phyloP scores from a whole-genome alignment of 1,140 invertebrate genomes.

The Campoletis sonorensis region DNA sequence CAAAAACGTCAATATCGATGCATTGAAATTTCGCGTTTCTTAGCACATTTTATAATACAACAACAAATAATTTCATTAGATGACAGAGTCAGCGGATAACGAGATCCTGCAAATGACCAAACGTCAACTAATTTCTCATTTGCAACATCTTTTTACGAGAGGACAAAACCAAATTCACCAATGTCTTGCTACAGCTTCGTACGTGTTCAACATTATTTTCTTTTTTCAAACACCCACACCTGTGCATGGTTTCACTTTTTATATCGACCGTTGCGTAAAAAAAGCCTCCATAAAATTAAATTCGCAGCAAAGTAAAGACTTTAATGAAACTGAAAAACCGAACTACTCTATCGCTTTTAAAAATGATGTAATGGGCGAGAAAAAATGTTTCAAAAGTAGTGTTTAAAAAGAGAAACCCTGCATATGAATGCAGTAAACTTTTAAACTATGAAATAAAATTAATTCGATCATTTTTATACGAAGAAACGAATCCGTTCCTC shows the following conservation, averaged over 20 bases:
- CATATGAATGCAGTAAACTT: background rate
- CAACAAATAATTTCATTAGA: background rate
- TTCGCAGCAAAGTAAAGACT: no score
- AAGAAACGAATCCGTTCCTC: constrained; percentile 52
- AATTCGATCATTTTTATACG: constrained; percentile 5
- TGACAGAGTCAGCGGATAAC: background rate
- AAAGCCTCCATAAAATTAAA: no score
- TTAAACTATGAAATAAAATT: background rate
- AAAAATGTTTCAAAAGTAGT: background rate
- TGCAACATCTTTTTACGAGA: constrained; percentile 42
- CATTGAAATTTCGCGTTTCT: background rate
- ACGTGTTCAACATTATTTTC: constrained; percentile 21
- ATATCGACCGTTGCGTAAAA: no score
- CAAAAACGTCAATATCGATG: no score
- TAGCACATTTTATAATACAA: background rate
- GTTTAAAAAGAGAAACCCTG: background rate
- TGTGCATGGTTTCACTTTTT: no score
- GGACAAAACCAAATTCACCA: constrained; percentile 6
- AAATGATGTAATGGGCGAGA: no score
- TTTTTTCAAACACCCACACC: no score
- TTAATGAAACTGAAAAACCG: no score
- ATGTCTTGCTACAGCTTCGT: constrained; percentile 43
- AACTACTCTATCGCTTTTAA: no score
- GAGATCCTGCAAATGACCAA: constrained; percentile 10
- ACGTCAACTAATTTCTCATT: constrained; percentile 26